Conservation (phyloP, 2,888 invertebrate genomes). For the Cryptocephalus primarius region DNA sequence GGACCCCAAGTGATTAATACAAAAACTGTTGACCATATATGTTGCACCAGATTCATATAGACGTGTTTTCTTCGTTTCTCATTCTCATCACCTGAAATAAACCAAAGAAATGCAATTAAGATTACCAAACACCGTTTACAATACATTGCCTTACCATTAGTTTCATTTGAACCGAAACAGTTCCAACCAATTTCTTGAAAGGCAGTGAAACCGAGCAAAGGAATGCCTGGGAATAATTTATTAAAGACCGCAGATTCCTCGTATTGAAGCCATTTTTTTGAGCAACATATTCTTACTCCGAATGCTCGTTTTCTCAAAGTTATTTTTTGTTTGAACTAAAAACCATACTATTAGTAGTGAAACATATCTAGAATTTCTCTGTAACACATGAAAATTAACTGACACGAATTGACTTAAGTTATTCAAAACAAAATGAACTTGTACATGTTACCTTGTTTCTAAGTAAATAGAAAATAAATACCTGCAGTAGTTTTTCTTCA, state of each 20-base stretch:
- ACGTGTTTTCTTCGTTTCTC: slow-evolving; percentile 14
- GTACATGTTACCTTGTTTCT: too few species aligned
- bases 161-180: slow-evolving; percentile 8
- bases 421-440: too few species aligned
- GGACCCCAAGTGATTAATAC: slow-evolving; percentile 23
- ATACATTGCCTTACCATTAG: slow-evolving; percentile 3
- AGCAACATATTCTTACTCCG: slow-evolving; percentile 25
- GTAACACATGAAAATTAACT: too few species aligned
- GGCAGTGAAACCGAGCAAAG: slow-evolving; percentile 25
- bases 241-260: slow-evolving; percentile 20
- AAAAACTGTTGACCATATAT: slow-evolving; percentile 25
- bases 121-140: too few species aligned
- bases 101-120: slow-evolving; percentile 3
- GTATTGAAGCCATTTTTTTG: slow-evolving; percentile 19
- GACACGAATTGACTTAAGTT: too few species aligned
- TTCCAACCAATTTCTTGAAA: slow-evolving; percentile 31
- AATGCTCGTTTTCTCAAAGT: slow-evolving; percentile 17
- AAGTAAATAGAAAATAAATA: slow-evolving; percentile 8
- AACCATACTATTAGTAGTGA: slow-evolving; percentile 2
- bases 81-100: slow-evolving; percentile 6
- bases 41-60: slow-evolving; percentile 17
- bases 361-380: too few species aligned
- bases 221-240: slow-evolving; percentile 22
- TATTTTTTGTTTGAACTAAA: slow-evolving; percentile 22
- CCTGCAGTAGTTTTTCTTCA: slow-evolving; percentile 21